Percentiles rank a stretch among this genome's conserved stretches.
Conservation (phyloP, 1,140 invertebrate genomes). For the Eriosoma lanigerum region DNA sequence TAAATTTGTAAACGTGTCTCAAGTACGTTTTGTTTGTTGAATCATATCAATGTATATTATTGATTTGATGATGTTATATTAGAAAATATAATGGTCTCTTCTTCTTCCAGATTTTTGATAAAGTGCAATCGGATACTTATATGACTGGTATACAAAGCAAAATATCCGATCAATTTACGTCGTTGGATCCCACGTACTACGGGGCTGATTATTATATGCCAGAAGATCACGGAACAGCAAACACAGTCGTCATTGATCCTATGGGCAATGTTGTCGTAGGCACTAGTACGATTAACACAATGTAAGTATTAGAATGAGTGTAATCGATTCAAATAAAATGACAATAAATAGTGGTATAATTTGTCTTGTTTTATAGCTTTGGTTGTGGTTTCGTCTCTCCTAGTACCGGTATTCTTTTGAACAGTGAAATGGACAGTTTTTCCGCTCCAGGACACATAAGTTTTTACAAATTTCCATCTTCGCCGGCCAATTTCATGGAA, state of each 20-base stretch:
- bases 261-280: conserved; percentile 86
- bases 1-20: conserved; percentile 58
- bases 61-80: not conserved
- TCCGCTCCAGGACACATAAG: conserved; percentile 78
- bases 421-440: conserved; percentile 97
- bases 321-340: too few species aligned
- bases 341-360: too few species aligned
- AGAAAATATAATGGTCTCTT: not conserved
- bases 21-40: conserved; percentile 47
- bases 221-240: conserved; percentile 79
- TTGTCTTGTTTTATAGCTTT: conserved; percentile 64
- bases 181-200: conserved; percentile 69
- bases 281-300: conserved; percentile 70
- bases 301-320: conserved; percentile 1
- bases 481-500: conserved; percentile 76
- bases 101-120: conserved; percentile 5
- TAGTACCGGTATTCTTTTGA: conserved; percentile 85
- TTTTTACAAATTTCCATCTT: conserved; percentile 75
- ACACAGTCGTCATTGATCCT: conserved; percentile 77
- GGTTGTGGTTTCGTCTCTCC: conserved; percentile 71
- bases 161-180: conserved; percentile 73
- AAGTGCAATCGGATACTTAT: conserved; percentile 66
- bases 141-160: conserved; percentile 64
- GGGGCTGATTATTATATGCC: conserved; percentile 63
- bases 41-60: too few species aligned